These are phyloP conservation scores for Gallinago jamesoni DNA, from an alignment of 2,113 vertebrate species.

Conservation along the genomic window DNA sequence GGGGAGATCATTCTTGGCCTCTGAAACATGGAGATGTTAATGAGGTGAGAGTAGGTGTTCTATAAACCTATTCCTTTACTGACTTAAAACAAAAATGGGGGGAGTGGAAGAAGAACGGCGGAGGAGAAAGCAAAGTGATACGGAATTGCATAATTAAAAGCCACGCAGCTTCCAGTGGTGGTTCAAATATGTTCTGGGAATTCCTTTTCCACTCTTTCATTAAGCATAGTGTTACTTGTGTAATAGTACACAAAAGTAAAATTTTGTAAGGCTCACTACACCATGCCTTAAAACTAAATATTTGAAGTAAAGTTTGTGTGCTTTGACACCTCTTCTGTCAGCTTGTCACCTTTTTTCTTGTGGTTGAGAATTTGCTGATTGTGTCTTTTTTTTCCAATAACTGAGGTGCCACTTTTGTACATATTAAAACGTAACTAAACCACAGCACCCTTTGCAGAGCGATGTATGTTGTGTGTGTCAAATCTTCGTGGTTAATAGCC, in stretches of 20 bases:
- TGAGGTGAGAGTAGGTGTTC: not conserved
- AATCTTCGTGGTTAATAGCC: not conserved
- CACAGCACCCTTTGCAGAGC: constrained; percentile 5
- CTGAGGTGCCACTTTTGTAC: not conserved
- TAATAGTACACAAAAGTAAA: not conserved
- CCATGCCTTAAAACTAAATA: not conserved
- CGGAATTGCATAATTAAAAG: not conserved
- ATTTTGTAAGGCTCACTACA: not conserved
- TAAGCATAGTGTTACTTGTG: not conserved
- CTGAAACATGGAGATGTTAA: not conserved
- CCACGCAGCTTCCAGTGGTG: not conserved
- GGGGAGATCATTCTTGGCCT: not conserved
- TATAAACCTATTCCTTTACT: not conserved
- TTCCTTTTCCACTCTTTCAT: not conserved
- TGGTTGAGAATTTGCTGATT: constrained; percentile 1
- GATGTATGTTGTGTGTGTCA: not conserved
- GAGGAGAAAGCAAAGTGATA: not conserved
- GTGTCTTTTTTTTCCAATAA: not conserved
- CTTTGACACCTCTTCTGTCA: not conserved
- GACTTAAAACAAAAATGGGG: not conserved
- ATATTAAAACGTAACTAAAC: not conserved
- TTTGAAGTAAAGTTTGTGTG: not conserved
- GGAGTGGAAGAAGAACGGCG: not conserved
- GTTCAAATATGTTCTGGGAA: not conserved
- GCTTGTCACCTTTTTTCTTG: constrained; percentile 2